A percentile compares a stretch with the other conserved stretches of the same genome.
These are phyloP conservation scores for Matsumurasca onukii DNA, from an alignment of 1,140 invertebrate species.

Conservation along the genomic window DNA sequence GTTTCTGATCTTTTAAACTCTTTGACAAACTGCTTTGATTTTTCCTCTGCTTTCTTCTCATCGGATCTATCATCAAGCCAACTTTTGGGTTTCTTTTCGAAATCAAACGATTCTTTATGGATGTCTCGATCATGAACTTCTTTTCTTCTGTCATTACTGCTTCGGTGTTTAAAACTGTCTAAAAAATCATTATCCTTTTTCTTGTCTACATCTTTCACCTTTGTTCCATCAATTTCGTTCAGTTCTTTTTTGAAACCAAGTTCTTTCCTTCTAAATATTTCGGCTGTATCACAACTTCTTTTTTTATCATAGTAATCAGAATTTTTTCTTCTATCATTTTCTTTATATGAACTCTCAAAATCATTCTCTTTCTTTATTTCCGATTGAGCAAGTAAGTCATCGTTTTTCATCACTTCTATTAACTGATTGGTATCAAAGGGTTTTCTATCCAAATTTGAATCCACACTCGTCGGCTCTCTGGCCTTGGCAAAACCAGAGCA, in stretches of 20 bases:
- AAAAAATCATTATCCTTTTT: slow-evolving; percentile 29
- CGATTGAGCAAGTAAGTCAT: background rate
- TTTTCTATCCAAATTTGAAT: slow-evolving; percentile 31
- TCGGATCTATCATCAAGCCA: slow-evolving; percentile 7
- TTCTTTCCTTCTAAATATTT: slow-evolving; percentile 41
- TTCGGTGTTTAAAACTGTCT: slow-evolving; percentile 10
- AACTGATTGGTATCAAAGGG: background rate
- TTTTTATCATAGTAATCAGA: slow-evolving; percentile 51
- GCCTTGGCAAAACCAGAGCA: slow-evolving; percentile 45
- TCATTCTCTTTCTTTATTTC: slow-evolving; percentile 8
- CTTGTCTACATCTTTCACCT: slow-evolving; percentile 27
- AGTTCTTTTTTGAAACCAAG: slow-evolving; percentile 33
- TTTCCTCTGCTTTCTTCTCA: background rate
- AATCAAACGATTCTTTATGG: slow-evolving; percentile 15
- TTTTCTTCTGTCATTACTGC: slow-evolving; percentile 24
- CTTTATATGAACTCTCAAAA: background rate
- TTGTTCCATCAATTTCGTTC: slow-evolving; percentile 30
- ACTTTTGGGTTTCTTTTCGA: slow-evolving; percentile 11
- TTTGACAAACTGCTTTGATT: background rate
- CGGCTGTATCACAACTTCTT: slow-evolving; percentile 48
- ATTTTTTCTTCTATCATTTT: slow-evolving; percentile 37
- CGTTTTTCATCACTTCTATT: background rate
- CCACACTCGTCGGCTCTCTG: slow-evolving; percentile 41
- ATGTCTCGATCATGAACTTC: slow-evolving; percentile 29
- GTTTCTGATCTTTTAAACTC: background rate